phyloP scores from a whole-genome alignment of 2,797 vertebrate species.

The Premnoplex brunnescens region DNA sequence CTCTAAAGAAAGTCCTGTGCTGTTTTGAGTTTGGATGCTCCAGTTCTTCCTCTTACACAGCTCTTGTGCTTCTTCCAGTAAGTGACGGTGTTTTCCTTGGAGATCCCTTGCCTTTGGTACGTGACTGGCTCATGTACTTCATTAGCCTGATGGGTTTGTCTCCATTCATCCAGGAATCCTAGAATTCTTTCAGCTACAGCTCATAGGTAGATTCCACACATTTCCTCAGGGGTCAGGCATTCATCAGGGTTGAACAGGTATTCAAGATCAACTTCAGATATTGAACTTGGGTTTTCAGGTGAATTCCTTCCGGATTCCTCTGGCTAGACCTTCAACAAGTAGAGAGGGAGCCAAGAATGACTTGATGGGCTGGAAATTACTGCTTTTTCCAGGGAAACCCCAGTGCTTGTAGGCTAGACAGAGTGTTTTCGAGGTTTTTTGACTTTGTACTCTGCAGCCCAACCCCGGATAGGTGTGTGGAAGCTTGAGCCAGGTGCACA shows the following conservation, averaged over 20 bases:
- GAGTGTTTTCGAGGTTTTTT: background rate
- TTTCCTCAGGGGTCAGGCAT: background rate
- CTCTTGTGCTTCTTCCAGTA: background rate
- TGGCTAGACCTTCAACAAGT: background rate
- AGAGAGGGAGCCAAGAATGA: background rate
- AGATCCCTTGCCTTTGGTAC: background rate
- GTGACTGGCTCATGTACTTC: background rate
- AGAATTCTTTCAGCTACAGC: background rate
- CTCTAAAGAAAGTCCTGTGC: background rate
- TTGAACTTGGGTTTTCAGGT: background rate
- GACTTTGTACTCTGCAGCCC: background rate
- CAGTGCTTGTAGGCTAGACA: background rate
- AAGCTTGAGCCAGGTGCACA: background rate
- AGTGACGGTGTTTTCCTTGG: background rate
- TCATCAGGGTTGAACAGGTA: background rate
- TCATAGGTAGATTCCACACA: background rate
- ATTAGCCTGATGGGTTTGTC: background rate
- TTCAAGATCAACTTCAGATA: background rate
- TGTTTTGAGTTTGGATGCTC: background rate
- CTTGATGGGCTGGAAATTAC: background rate
- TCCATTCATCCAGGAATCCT: background rate
- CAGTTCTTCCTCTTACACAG: background rate
- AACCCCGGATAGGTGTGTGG: background rate
- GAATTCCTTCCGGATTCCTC: background rate
- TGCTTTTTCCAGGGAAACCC: background rate